phyloP scores from a whole-genome alignment of 2,888 invertebrate genomes.

The Xanthorhoe designata region DNA sequence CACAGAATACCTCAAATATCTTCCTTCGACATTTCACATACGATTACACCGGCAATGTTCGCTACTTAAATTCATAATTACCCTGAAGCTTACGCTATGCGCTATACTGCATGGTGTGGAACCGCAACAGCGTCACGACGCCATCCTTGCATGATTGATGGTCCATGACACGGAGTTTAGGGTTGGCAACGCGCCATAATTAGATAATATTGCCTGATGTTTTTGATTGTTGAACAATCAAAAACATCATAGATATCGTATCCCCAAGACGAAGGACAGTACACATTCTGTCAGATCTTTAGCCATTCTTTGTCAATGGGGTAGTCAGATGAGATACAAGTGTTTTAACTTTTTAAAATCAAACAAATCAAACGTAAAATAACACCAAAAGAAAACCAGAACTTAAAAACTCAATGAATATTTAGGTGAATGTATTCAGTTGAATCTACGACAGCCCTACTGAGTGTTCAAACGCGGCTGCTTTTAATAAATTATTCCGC shows the following conservation, averaged over 20 bases:
- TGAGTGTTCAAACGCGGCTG: conserved; percentile 46
- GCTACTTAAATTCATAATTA: conserved; percentile 24
- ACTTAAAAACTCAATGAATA: neutral
- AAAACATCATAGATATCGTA: no score
- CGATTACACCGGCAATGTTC: neutral
- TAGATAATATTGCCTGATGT: neutral
- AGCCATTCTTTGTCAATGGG: no score
- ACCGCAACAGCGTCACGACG: conserved; percentile 47
- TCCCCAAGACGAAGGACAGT: no score
- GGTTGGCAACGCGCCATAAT: conserved; percentile 45
- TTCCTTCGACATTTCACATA: neutral
- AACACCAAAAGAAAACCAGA: neutral
- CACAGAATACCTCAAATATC: neutral
- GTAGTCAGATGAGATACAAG: no score
- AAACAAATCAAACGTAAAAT: neutral
- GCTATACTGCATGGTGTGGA: conserved; percentile 22
- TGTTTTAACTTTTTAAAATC: no score
- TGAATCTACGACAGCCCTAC: neutral
- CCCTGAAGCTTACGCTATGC: conserved; percentile 20
- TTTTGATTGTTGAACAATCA: no score
- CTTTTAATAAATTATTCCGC: conserved; percentile 77
- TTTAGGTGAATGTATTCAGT: conserved; percentile 2
- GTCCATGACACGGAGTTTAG: conserved; percentile 46
- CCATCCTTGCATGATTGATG: conserved; percentile 70
- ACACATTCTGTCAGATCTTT: no score